Conservation (phyloP, 2,113 vertebrate genomes). For the Sorex araneus region DNA sequence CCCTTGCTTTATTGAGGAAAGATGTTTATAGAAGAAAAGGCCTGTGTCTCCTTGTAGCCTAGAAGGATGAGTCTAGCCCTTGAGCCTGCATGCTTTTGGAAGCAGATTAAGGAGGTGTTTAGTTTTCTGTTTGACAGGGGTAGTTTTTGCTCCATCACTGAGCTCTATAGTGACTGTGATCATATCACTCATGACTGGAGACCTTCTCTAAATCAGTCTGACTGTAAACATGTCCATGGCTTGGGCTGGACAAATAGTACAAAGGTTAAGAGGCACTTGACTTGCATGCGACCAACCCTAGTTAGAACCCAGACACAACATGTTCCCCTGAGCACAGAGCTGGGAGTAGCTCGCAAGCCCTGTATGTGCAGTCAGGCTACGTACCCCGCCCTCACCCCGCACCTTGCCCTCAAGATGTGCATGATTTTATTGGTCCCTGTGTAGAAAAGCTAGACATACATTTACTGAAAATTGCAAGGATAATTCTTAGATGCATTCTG, state of each 20-base stretch:
- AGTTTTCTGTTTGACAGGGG: not conserved
- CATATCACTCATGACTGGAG: not conserved
- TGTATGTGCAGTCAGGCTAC: too few relatives aligned
- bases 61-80: not conserved
- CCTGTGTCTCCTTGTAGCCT: not conserved
- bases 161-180: too few relatives aligned
- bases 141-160: not conserved
- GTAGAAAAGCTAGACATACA: not conserved
- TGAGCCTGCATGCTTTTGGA: not conserved
- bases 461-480: slow-evolving; percentile 12
- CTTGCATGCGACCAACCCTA: too few relatives aligned
- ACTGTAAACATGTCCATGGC: not conserved
- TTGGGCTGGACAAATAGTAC: too few relatives aligned
- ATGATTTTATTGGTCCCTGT: not conserved
- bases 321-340: too few relatives aligned
- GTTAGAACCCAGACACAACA: too few relatives aligned
- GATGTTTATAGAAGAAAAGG: not conserved
- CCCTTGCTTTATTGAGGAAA: not conserved
- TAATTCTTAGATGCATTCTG: slow-evolving; percentile 14
- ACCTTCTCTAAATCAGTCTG: not conserved
- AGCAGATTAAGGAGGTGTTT: not conserved
- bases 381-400: too few relatives aligned
- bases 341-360: too few relatives aligned
- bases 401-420: too few relatives aligned
- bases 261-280: too few relatives aligned